phyloP scores from a whole-genome alignment of 2,888 invertebrate species.

The Lepidocyrtoides sp. region DNA sequence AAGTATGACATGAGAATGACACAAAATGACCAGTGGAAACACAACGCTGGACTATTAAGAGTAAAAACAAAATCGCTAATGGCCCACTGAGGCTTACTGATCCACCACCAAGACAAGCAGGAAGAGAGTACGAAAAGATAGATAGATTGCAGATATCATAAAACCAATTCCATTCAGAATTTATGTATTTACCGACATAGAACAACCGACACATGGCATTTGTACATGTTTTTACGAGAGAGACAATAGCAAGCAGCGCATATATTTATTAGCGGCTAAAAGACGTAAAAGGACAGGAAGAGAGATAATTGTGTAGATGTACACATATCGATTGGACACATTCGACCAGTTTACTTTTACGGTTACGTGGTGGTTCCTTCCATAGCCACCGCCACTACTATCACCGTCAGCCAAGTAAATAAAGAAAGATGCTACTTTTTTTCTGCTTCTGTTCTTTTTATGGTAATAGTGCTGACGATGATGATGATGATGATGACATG shows the following conservation, averaged over 20 bases:
- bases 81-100: neutral
- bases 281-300: neutral
- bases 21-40: neutral
- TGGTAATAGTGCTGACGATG: neutral
- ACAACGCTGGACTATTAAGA: too few species aligned
- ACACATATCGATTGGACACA: neutral
- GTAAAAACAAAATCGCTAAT: conserved; percentile 27
- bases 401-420: neutral
- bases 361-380: neutral
- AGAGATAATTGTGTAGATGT: conserved; percentile 21
- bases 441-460: neutral
- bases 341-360: conserved; percentile 14
- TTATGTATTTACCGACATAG: neutral
- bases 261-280: neutral
- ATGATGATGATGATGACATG: neutral
- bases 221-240: neutral
- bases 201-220: neutral
- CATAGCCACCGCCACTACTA: neutral
- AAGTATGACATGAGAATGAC: neutral
- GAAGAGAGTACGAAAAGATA: too few species aligned
- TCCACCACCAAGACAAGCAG: neutral
- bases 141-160: neutral
- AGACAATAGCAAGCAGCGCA: neutral
- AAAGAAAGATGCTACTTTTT: conserved; percentile 21
- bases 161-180: neutral